phyloP scores from a whole-genome alignment of 2,888 invertebrate species.

The Saturnia japonica region DNA sequence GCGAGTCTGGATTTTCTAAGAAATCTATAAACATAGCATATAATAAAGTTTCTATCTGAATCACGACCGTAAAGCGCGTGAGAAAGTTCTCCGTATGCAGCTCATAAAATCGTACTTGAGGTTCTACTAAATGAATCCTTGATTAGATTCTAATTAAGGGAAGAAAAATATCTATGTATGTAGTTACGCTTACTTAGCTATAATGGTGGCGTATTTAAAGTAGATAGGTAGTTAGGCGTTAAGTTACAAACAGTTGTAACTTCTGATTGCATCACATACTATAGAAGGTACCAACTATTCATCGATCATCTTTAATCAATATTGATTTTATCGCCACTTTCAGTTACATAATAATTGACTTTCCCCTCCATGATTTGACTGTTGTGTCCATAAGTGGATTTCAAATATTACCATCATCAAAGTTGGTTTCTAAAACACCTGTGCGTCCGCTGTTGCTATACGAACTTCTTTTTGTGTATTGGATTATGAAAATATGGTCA shows the following conservation, averaged over 20 bases:
- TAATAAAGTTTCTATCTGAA: slow-evolving; percentile 43
- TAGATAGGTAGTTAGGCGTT: slow-evolving; percentile 22
- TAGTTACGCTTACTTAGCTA: slow-evolving; percentile 28
- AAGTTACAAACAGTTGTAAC: slow-evolving; percentile 27
- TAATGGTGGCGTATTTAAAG: slow-evolving; percentile 50
- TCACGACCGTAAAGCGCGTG: slow-evolving; percentile 59
- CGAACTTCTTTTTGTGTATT: background rate
- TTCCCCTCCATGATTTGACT: slow-evolving; percentile 48
- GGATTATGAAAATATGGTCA: slow-evolving; percentile 3
- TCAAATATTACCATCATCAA: slow-evolving; percentile 10
- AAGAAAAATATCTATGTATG: slow-evolving; percentile 62
- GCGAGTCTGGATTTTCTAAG: slow-evolving; percentile 30
- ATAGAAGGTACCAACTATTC: slow-evolving; percentile 37
- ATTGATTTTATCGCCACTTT: slow-evolving; percentile 65
- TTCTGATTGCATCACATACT: slow-evolving; percentile 35
- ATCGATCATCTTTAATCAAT: slow-evolving; percentile 65
- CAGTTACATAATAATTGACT: slow-evolving; percentile 69
- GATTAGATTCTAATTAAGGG: slow-evolving; percentile 72
- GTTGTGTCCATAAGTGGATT: slow-evolving; percentile 17
- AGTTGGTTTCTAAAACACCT: slow-evolving; percentile 14
- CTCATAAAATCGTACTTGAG: slow-evolving; percentile 64
- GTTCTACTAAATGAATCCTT: slow-evolving; percentile 67
- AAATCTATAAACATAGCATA: slow-evolving; percentile 46
- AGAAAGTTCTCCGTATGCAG: slow-evolving; percentile 60
- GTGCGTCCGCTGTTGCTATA: background rate